These are phyloP conservation scores for Acrocephalus scirpaceus DNA, from an alignment of 2,797 vertebrate species.

Conservation along the genomic window DNA sequence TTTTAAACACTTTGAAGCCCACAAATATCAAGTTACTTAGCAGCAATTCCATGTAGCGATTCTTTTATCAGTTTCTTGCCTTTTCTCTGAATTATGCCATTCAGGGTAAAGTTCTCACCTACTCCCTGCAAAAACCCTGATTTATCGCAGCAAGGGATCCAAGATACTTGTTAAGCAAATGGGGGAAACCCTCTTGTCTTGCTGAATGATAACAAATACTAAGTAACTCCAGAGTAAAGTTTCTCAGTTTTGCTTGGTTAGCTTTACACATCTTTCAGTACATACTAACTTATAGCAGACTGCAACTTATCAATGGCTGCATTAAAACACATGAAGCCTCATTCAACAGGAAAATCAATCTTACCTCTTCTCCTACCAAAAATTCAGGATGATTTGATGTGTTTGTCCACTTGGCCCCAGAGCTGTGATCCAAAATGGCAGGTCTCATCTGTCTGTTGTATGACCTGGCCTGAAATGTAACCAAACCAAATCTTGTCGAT, in stretches of 20 bases:
- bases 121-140: background rate
- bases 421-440: slow-evolving; percentile 90
- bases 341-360: background rate
- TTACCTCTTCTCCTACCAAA: slow-evolving; percentile 95
- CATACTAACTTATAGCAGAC: background rate
- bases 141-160: background rate
- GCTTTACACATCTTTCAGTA: background rate
- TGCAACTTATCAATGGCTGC: background rate
- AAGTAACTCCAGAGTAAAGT: background rate
- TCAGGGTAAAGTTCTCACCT: background rate
- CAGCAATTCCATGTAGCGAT: background rate
- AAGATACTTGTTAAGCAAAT: background rate
- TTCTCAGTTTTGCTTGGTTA: background rate
- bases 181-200: background rate
- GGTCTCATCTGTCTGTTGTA: slow-evolving; percentile 96
- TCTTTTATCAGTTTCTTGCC: background rate
- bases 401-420: slow-evolving; percentile 92
- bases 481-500: background rate
- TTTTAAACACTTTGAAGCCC: background rate
- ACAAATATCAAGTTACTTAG: background rate
- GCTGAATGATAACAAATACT: background rate
- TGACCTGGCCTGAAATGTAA: slow-evolving; percentile 84
- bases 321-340: background rate
- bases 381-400: slow-evolving; percentile 89
- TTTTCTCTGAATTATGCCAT: background rate